A percentile compares a stretch with the other conserved stretches of the same genome.
Conservation (phyloP, 1,140 invertebrate genomes). For the Chlorops oryzae region DNA sequence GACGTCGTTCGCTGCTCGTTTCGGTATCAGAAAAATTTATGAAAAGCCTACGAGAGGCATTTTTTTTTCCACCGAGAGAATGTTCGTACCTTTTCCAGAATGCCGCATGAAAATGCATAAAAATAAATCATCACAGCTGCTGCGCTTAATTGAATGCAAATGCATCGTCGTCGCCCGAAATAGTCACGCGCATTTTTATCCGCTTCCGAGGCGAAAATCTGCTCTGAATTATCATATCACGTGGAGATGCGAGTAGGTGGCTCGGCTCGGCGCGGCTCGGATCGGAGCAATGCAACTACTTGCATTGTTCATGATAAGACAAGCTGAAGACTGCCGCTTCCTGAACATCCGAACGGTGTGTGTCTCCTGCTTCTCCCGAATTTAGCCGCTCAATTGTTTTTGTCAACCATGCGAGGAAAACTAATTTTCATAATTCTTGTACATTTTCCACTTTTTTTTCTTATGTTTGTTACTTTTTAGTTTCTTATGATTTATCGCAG, state of each 20-base stretch:
- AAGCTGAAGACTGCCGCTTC: background rate
- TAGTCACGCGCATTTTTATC: background rate
- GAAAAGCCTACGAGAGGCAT: background rate
- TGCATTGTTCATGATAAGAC: background rate
- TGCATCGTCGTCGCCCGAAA: background rate
- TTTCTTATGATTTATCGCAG: background rate
- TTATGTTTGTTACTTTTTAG: background rate
- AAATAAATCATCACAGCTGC: conserved; percentile 14
- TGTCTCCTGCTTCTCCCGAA: background rate
- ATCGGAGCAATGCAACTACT: background rate
- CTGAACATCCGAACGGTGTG: background rate
- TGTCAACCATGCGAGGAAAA: conserved; percentile 14
- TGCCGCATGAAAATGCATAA: background rate
- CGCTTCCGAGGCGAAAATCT: conserved; percentile 3
- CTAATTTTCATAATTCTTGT: conserved; percentile 13
- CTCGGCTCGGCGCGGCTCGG: background rate
- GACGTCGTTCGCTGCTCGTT: background rate
- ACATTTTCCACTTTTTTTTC: conserved; percentile 4
- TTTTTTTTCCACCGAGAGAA: background rate
- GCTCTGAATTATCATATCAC: conserved; percentile 10
- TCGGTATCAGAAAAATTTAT: too few relatives aligned
- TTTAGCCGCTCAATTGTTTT: conserved; percentile 11
- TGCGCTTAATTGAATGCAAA: conserved; percentile 10
- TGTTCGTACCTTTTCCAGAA: conserved; percentile 1
- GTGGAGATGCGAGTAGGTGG: background rate